These are phyloP conservation scores for Diarsia brunnea DNA, from an alignment of 2,888 invertebrate genomes.

Conservation along the genomic window DNA sequence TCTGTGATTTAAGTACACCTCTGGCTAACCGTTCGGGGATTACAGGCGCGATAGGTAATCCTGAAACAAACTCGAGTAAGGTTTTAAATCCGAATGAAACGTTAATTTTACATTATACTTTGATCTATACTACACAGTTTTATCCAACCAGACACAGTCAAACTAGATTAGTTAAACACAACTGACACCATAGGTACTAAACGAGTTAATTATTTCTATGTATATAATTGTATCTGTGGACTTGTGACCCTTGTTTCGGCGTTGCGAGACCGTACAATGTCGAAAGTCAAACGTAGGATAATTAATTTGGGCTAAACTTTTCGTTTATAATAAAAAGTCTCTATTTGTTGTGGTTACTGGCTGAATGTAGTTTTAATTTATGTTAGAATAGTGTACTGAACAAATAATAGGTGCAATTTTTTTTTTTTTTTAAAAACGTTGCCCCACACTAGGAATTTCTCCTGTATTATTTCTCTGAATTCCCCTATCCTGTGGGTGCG, in stretches of 20 bases:
- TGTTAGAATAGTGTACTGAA: not conserved
- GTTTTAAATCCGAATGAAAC: too few relatives aligned
- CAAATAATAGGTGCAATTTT: not conserved
- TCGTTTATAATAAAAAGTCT: conserved; percentile 20
- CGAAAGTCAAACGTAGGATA: conserved; percentile 55
- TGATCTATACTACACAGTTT: too few relatives aligned
- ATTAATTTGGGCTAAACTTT: conserved; percentile 51
- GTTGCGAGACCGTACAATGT: conserved; percentile 31
- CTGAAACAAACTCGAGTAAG: too few relatives aligned
- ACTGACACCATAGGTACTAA: conserved; percentile 15
- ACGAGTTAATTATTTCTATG: conserved; percentile 33
- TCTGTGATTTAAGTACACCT: too few relatives aligned
- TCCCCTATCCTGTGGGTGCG: too few relatives aligned
- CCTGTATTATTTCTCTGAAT: too few relatives aligned
- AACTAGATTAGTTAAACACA: conserved; percentile 22
- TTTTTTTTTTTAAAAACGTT: too few relatives aligned
- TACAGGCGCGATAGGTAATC: too few relatives aligned
- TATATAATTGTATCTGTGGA: conserved; percentile 16
- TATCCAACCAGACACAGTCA: not conserved
- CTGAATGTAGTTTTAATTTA: conserved; percentile 28
- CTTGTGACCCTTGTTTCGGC: conserved; percentile 17
- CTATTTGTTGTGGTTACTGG: conserved; percentile 27
- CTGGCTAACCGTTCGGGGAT: too few relatives aligned
- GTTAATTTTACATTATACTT: too few relatives aligned
- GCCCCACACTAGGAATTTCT: too few relatives aligned